These are phyloP conservation scores for Osmoderma eremita DNA, from an alignment of 2,888 invertebrate species.

Conservation along the genomic window DNA sequence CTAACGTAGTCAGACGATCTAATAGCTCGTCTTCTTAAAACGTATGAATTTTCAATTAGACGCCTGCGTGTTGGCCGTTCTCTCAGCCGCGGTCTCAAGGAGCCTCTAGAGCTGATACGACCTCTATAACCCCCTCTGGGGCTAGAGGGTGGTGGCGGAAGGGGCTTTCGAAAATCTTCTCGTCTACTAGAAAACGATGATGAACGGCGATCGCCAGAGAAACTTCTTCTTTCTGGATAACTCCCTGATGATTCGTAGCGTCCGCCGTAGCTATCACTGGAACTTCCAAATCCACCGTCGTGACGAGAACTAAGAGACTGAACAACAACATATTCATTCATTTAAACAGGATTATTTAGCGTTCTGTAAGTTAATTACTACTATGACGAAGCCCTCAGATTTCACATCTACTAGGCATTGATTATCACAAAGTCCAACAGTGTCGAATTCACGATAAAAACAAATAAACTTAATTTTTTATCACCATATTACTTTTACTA, in stretches of 20 bases:
- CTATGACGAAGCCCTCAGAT: slow-evolving; percentile 51
- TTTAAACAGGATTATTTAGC: slow-evolving; percentile 36
- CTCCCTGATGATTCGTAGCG: slow-evolving; percentile 69
- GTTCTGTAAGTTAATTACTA: slow-evolving; percentile 35
- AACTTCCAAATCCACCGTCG: slow-evolving; percentile 64
- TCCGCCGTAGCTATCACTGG: slow-evolving; percentile 68
- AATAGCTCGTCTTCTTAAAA: slow-evolving; percentile 67
- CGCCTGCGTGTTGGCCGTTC: slow-evolving; percentile 69
- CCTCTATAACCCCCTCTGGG: slow-evolving; percentile 60
- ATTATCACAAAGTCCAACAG: slow-evolving; percentile 26
- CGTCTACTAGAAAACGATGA: slow-evolving; percentile 55
- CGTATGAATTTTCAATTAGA: slow-evolving; percentile 69
- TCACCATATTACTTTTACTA: slow-evolving; percentile 10
- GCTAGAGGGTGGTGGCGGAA: slow-evolving; percentile 53
- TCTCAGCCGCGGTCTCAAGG: slow-evolving; percentile 63
- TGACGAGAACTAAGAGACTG: slow-evolving; percentile 63
- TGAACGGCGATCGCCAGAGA: slow-evolving; percentile 63
- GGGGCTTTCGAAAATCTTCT: slow-evolving; percentile 62
- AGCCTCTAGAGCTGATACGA: slow-evolving; percentile 63
- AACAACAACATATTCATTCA: slow-evolving; percentile 53
- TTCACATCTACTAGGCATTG: slow-evolving; percentile 52
- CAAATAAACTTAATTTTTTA: slow-evolving; percentile 22
- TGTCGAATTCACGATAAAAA: slow-evolving; percentile 27
- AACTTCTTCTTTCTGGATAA: slow-evolving; percentile 68
- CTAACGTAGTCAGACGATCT: slow-evolving; percentile 60